Conservation (phyloP, 2,888 invertebrate species). For the Cataglyphis cursor region DNA sequence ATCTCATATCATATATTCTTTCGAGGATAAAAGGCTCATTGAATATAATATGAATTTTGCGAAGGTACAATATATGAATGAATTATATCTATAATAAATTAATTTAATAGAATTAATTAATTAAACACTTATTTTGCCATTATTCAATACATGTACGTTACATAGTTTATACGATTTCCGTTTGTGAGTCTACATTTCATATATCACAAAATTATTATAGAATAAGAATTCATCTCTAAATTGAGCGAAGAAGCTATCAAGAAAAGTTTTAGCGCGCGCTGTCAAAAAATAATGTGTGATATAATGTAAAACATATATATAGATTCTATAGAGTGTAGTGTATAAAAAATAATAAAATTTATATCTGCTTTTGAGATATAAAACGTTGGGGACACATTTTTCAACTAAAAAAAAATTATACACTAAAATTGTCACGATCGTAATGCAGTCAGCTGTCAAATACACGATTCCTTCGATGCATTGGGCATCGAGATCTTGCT, state of each 20-base stretch:
- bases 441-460: background rate
- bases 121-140: slow-evolving; percentile 13
- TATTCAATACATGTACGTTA: background rate
- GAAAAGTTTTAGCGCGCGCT: background rate
- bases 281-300: slow-evolving; percentile 18
- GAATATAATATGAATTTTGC: slow-evolving; percentile 27
- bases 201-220: slow-evolving; percentile 5
- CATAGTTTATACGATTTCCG: background rate
- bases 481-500: slow-evolving; percentile 7
- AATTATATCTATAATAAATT: slow-evolving; percentile 16
- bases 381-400: slow-evolving; percentile 11
- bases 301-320: background rate
- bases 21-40: slow-evolving; percentile 9
- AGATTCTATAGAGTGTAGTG: background rate
- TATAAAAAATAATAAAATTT: slow-evolving; percentile 23
- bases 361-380: background rate
- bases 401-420: background rate
- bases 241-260: background rate
- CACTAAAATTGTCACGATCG: background rate
- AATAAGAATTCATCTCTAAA: slow-evolving; percentile 11
- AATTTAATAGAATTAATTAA: background rate
- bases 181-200: background rate
- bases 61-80: slow-evolving; percentile 1
- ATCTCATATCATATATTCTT: background rate
- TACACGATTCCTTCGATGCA: background rate